phyloP scores from a whole-genome alignment of 2,113 vertebrate genomes.

The Dasyornis broadbenti region DNA sequence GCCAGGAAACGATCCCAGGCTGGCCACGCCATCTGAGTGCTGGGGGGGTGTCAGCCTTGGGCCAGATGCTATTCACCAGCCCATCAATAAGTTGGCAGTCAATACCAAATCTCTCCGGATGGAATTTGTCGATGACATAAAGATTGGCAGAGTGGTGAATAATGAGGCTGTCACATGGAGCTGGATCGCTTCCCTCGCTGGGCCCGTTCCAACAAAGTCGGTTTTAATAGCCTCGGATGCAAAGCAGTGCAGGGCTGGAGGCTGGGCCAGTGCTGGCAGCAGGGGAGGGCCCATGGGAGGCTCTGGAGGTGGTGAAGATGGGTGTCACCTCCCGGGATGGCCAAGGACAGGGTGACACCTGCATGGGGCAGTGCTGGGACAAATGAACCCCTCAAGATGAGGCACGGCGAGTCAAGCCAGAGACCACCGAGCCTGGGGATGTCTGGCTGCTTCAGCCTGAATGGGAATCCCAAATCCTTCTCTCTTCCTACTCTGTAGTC shows the following conservation, averaged over 20 bases:
- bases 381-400: neutral
- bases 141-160: slow-evolving; percentile 31
- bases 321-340: neutral
- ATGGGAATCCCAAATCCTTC: neutral
- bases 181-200: neutral
- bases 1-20: neutral
- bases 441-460: neutral
- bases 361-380: neutral
- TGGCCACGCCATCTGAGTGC: neutral
- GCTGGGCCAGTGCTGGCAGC: neutral
- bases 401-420: neutral
- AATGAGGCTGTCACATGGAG: neutral
- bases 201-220: neutral
- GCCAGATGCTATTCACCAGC: neutral
- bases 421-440: neutral
- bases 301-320: neutral
- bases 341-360: neutral
- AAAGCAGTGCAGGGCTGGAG: neutral
- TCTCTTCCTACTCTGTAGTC: rapidly evolving
- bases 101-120: neutral
- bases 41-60: neutral
- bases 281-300: neutral
- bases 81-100: slow-evolving; percentile 21
- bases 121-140: neutral
- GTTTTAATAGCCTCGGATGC: neutral